Conservation (phyloP, 92 coral and sea anemone species). For the Parazoanthus swiftii region DNA sequence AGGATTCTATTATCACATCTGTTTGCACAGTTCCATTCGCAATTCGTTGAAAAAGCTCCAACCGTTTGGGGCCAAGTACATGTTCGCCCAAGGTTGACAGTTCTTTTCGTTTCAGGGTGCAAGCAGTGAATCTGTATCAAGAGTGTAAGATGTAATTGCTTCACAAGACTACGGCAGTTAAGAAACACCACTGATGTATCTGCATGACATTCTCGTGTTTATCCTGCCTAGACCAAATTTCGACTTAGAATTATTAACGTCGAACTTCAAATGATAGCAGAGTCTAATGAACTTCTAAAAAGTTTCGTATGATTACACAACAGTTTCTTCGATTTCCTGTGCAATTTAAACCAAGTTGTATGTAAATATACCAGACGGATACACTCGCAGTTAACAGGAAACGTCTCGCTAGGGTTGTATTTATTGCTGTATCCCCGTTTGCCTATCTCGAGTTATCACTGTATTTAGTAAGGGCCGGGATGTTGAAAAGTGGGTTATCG, state of each 20-base stretch:
- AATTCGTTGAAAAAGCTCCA: background rate
- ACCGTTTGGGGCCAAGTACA: background rate
- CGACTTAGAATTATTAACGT: background rate
- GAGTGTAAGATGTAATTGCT: background rate
- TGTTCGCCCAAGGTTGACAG: background rate
- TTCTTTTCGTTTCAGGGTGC: constrained; percentile 26
- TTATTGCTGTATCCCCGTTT: no score
- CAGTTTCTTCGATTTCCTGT: background rate
- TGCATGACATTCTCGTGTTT: background rate
- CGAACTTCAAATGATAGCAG: background rate
- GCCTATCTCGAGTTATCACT: no score
- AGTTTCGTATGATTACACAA: background rate
- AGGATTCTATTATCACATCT: background rate
- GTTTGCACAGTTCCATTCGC: background rate
- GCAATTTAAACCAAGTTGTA: background rate
- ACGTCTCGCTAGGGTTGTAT: background rate
- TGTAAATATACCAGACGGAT: background rate
- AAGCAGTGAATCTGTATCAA: constrained; percentile 34
- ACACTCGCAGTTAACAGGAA: background rate
- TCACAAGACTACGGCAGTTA: background rate
- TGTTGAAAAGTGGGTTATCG: no score
- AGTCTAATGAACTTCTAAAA: background rate
- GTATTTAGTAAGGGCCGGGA: no score
- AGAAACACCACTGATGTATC: background rate
- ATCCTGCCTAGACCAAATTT: background rate